phyloP scores from a whole-genome alignment of 2,797 vertebrate genomes.

The Graptemys geographica region DNA sequence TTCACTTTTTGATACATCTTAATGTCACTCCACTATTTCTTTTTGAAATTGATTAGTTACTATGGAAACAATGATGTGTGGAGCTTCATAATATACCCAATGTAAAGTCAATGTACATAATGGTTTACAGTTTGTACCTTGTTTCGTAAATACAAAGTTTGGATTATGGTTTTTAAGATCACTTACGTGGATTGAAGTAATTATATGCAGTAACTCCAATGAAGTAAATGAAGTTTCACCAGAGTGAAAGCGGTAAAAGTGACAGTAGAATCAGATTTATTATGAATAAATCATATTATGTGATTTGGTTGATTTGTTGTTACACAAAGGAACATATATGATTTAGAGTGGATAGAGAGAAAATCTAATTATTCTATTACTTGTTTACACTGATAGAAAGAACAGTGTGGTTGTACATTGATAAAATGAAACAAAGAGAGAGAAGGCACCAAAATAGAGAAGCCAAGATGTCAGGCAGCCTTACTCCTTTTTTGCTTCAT shows the following conservation, averaged over 20 bases:
- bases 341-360: not conserved
- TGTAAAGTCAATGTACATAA: not conserved
- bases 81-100: not conserved
- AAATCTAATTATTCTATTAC: slow-evolving; percentile 27
- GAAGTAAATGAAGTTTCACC: not conserved
- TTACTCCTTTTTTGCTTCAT: slow-evolving; percentile 24
- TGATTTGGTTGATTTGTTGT: not conserved
- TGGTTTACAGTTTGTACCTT: not conserved
- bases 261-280: not conserved
- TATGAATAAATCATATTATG: not conserved
- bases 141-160: not conserved
- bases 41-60: slow-evolving; percentile 28
- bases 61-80: slow-evolving; percentile 3
- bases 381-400: slow-evolving; percentile 15
- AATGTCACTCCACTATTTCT: not conserved
- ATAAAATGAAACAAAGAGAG: not conserved
- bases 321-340: not conserved
- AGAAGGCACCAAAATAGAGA: not conserved
- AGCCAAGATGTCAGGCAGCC: not conserved
- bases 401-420: not conserved
- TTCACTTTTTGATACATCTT: not conserved
- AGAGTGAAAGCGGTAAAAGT: not conserved
- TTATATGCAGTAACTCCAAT: not conserved
- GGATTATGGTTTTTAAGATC: not conserved
- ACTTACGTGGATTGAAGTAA: not conserved